Evolutionary conservation across 2,888 invertebrate species (phyloP), one percentile per base, ranked within the genome.

Genomic region (Meandrusa payeni): DNA sequence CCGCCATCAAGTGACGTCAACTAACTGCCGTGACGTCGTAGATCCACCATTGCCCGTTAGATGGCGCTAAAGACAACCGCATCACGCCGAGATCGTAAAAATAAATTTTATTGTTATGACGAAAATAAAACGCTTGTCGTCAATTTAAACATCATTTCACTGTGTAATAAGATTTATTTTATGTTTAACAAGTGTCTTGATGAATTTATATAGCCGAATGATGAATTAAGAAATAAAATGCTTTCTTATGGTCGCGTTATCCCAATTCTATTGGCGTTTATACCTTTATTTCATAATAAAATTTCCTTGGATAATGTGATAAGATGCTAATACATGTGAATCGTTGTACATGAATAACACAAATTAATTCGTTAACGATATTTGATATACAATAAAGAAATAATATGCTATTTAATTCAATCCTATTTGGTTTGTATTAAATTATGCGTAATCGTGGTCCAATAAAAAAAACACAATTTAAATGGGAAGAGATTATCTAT

Each of bases 71-170:
- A 61, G 59, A 57, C 55, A 69, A 59, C 65, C 63, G 41, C 59
- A 64, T 67, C 68, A 67, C 60, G 52, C 57, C 50, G 55, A 50
- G 75, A 70, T 80, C 82, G 71, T 87, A 87, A 87, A 87, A 87
- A 82, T 83, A 81, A 87, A 87, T 85, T 86, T 87, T 87, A 87
- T 87, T 87, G 86, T 87, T 87, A 87, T 87, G 85, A 82, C 75
- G 82, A 85, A 85, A 86, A 87, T 87, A 87, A 87, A 87, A 87
- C 86, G 85, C 83, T 85, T 85, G 86, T 85, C 86, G 79, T 86
- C 87, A 85, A 86, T 87, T 87, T 86, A 82, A 86, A 87, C 83
- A 82, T 83, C 73, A 86, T 83, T 86, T 86, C 76, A 86, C 74
- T 79, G 74, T 76, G 81, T 78, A 83, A 83, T 87, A 86, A 86